Conservation (phyloP, 2,797 vertebrate genomes). For the Sciurus vulgaris region DNA sequence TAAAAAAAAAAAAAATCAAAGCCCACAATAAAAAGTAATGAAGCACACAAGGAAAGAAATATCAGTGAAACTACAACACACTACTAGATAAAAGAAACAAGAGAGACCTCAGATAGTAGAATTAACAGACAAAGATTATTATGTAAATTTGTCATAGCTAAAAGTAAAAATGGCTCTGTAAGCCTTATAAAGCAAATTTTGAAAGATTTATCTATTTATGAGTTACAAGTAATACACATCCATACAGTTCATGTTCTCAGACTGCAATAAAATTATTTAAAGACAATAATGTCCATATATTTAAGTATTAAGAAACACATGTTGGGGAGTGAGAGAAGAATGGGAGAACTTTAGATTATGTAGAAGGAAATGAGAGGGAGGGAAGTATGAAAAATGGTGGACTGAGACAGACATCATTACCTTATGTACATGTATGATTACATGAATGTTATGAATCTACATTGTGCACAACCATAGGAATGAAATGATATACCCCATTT, state of each 20-base stretch:
- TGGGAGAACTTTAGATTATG: too few species aligned
- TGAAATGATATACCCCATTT: too few species aligned
- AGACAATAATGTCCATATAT: not conserved
- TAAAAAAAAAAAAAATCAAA: not conserved
- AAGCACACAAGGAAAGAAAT: not conserved
- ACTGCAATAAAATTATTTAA: conserved; percentile 13
- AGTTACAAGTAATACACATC: not conserved
- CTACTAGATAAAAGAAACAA: not conserved
- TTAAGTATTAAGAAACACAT: conserved; percentile 23
- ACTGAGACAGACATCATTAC: too few species aligned
- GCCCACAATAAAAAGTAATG: not conserved
- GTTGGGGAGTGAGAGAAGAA: not conserved
- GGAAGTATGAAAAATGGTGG: too few species aligned
- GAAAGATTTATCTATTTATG: not conserved
- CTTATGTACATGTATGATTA: too few species aligned
- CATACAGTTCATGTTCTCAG: not conserved
- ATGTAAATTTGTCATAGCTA: not conserved
- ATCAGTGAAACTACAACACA: not conserved
- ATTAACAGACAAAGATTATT: not conserved
- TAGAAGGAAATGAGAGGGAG: too few species aligned
- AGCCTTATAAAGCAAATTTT: conserved; percentile 25
- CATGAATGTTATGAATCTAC: too few species aligned
- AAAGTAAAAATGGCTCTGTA: not conserved
- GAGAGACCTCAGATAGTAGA: not conserved
- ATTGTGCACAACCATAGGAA: too few species aligned